Conservation (phyloP, 1,140 invertebrate species). For the Phthorimaea operculella region DNA sequence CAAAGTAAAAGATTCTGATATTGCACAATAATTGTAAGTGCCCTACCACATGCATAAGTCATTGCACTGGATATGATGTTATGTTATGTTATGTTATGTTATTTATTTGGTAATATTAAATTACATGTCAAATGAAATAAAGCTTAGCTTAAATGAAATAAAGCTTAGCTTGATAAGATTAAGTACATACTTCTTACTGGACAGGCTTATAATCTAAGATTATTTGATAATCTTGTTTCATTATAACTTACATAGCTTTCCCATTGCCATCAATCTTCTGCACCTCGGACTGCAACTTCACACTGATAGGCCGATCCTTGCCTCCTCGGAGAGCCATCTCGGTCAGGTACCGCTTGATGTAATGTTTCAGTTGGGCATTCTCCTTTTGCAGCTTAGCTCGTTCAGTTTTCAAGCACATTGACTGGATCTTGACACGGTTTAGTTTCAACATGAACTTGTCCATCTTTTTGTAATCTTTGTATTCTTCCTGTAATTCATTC, state of each 20-base stretch:
- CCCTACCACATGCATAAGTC: no score
- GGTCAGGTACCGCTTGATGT: slow-evolving; percentile 60
- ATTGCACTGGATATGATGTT: no score
- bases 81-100: no score
- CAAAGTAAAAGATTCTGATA: neutral
- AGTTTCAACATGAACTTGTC: slow-evolving; percentile 61
- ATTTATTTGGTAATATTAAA: no score
- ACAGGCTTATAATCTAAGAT: no score
- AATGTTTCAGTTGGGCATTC: slow-evolving; percentile 58
- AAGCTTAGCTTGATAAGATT: no score
- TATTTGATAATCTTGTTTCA: no score
- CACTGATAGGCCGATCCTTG: slow-evolving; percentile 45
- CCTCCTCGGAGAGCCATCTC: slow-evolving; percentile 50
- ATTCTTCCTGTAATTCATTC: slow-evolving; percentile 50
- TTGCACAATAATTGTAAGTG: no score
- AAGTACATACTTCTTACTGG: no score
- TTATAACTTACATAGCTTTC: slow-evolving; percentile 34
- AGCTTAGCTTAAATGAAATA: no score
- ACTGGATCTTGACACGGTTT: slow-evolving; percentile 55
- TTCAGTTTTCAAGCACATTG: slow-evolving; percentile 50
- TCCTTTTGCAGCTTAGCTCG: slow-evolving; percentile 52
- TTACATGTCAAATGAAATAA: no score
- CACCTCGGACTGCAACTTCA: slow-evolving; percentile 37
- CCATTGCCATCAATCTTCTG: slow-evolving; percentile 30
- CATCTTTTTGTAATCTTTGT: slow-evolving; percentile 55